Base-by-base conservation (phyloP, 2,797 vertebrate species). In the Hipposideros larvatus region DNA sequence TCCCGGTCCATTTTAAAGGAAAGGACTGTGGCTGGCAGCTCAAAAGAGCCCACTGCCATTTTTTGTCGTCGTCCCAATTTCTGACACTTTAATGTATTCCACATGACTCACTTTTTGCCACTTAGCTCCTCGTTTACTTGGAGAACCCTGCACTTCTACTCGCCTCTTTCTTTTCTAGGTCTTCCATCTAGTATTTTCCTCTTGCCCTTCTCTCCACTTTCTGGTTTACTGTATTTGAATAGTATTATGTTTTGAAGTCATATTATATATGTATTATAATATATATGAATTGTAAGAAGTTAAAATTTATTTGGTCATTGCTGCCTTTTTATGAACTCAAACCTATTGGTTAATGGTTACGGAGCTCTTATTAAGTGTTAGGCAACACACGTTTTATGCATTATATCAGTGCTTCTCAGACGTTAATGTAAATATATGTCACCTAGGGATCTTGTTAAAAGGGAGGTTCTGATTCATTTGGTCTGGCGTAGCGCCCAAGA, bases 171-270 rank as follows among this genome's bases (percentile, higher is more conserved):
- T 46, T 55, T 43, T 73, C 21, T 37, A 66, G 55, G 48, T 73
- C 53, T 51, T 55, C 18, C 46, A 1, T 37, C 9, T 9, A 31
- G 37, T 7, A 15, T 57, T 68, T 94, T 63, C 48, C 9, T 34
- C 22, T n/a, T 34, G 68, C 4, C 34, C 18, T 46, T 80, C 66
- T 82, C 26, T 10, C 34, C 13, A 28, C 11, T 70, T 16, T 84
- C 41, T 80, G 71, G 26, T 11, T 84, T 86, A 68, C 34, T 74
- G 16, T 59, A 46, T 84, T 85, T 34, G 21, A 83, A 65, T 78
- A 79, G 15, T 22, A 77, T 94, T 59, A 55, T 80, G 43, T 43
- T 91, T 66, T 11, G 28, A 93, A 89, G 74, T 59, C 59, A 46
- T 77, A 21, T 18, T 73, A 61, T 41, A 37, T 21, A 48, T 74